These are phyloP conservation scores for Lycophotia porphyrea DNA, from an alignment of 2,888 invertebrate species.

Conservation along the genomic window DNA sequence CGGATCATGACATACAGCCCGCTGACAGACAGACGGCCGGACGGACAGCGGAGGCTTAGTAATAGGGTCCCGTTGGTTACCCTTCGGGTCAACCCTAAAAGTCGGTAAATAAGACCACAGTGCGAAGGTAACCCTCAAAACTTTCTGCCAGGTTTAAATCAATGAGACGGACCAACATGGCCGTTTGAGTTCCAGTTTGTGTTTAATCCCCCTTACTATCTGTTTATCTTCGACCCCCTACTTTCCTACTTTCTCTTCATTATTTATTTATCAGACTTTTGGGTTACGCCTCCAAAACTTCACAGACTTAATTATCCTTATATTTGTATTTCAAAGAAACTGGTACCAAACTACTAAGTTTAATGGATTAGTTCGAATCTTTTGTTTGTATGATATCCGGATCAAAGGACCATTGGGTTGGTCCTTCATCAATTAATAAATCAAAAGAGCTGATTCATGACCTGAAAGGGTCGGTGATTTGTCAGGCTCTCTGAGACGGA, in stretches of 20 bases:
- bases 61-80: too few species aligned
- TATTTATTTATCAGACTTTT: constrained; percentile 66
- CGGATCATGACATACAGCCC: too few species aligned
- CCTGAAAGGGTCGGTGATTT: constrained; percentile 35
- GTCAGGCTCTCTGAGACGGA: constrained; percentile 6
- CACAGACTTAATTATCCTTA: constrained; percentile 53
- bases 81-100: too few species aligned
- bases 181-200: constrained; percentile 57
- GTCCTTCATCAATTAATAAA: constrained; percentile 33
- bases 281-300: constrained; percentile 57
- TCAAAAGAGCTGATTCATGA: constrained; percentile 49
- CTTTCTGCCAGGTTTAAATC: constrained; percentile 53
- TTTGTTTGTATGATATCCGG: constrained; percentile 39
- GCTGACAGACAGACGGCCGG: too few species aligned
- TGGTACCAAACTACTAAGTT: constrained; percentile 32
- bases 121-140: constrained; percentile 27
- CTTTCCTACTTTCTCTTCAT: constrained; percentile 61
- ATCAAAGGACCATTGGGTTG: constrained; percentile 22
- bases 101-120: background rate
- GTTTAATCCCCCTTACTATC: constrained; percentile 61
- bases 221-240: constrained; percentile 64
- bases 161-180: constrained; percentile 51
- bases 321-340: constrained; percentile 55
- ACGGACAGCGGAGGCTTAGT: too few species aligned
- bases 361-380: constrained; percentile 53